Percentiles rank a stretch among this genome's conserved stretches.
Evolutionary conservation across 2,113 vertebrate genomes (phyloP).

Genomic region (Chrysemys picta): DNA sequence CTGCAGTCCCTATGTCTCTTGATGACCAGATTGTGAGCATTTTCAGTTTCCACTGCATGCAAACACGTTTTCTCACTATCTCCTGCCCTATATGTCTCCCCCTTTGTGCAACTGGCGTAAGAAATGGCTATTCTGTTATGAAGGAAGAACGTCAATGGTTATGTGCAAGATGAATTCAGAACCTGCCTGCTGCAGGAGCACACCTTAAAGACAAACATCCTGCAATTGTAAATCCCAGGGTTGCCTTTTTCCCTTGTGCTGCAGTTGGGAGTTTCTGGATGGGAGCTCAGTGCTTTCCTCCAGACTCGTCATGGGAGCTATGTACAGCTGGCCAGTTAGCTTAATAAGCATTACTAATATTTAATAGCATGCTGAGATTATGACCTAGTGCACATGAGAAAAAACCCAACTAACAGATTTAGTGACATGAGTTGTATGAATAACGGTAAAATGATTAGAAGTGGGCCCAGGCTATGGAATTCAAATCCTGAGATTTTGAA

Average conservation of each 20-base stretch:
- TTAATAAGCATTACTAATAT: constrained; percentile 15
- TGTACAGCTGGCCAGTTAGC: not conserved
- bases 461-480: not conserved
- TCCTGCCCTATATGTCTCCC: not conserved
- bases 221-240: constrained; percentile 37
- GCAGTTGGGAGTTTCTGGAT: constrained; percentile 4
- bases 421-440: not conserved
- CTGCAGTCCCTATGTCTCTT: not conserved
- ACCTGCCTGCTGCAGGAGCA: constrained; percentile 36
- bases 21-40: not conserved
- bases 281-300: not conserved
- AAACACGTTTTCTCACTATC: not conserved
- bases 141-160: constrained; percentile 21
- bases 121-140: constrained; percentile 13
- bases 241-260: not conserved
- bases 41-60: not conserved
- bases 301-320: not conserved
- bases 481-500: not conserved
- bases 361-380: not conserved
- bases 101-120: not conserved
- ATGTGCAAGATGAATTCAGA: constrained; percentile 27
- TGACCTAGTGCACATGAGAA: not conserved
- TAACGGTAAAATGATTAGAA: not conserved
- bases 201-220: constrained; percentile 52
- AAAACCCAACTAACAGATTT: not conserved